Conservation (phyloP, 2,113 vertebrate genomes). For the Bolborhynchus lineola region DNA sequence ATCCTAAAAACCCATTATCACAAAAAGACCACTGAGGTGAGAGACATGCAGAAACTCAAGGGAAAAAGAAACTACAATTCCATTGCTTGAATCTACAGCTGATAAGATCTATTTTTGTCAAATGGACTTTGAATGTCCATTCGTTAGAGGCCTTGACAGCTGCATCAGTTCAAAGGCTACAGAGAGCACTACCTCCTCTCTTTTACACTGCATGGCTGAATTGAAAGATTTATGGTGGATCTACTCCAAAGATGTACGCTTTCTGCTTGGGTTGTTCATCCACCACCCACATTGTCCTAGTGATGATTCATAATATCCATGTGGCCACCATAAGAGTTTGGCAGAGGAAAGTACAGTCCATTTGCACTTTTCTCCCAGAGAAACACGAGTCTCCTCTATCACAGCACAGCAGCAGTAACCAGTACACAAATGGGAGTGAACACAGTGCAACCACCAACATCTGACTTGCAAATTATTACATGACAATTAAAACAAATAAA, state of each 20-base stretch:
- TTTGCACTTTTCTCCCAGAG: conserved; percentile 44
- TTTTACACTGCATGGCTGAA: neutral
- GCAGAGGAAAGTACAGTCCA: conserved; percentile 19
- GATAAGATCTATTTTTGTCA: neutral
- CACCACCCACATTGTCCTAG: conserved; percentile 67
- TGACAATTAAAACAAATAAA: conserved; percentile 51
- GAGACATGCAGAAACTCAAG: neutral
- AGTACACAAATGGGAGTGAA: conserved; percentile 66
- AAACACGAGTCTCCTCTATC: conserved; percentile 13
- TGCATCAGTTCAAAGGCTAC: neutral
- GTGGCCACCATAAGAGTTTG: conserved; percentile 67
- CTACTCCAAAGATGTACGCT: conserved; percentile 22
- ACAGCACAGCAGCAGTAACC: conserved; percentile 53
- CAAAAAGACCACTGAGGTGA: neutral
- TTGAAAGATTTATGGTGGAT: neutral
- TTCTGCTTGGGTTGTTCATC: conserved; percentile 56
- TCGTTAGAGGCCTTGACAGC: neutral
- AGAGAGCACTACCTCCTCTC: neutral
- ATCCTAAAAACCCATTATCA: neutral
- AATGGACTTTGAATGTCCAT: neutral
- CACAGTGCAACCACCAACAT: conserved; percentile 41
- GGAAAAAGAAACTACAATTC: neutral
- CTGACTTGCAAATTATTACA: conserved; percentile 45
- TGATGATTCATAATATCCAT: conserved; percentile 52
- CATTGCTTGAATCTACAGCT: neutral